Percentiles rank a stretch among this genome's conserved stretches.
Conservation (phyloP, 2,113 vertebrate genomes). For the Eudyptes chrysolophus region DNA sequence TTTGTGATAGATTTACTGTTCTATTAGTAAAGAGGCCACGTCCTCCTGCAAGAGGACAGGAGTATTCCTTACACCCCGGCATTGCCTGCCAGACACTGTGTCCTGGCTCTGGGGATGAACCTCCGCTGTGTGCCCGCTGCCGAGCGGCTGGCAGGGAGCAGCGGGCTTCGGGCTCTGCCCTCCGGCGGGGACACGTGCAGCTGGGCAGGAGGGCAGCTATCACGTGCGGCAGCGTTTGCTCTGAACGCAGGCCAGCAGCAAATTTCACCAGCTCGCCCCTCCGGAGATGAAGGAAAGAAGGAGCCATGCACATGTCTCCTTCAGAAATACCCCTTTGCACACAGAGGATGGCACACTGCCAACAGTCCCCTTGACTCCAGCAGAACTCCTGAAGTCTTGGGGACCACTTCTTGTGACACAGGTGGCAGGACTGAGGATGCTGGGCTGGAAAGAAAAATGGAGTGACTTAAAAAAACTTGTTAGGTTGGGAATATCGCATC, state of each 20-base stretch:
- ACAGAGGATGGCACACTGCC: rapidly evolving
- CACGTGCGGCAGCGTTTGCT: rapidly evolving
- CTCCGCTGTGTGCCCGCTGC: neutral
- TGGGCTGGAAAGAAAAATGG: neutral
- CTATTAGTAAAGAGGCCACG: neutral
- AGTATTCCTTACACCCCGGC: neutral
- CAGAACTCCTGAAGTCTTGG: neutral
- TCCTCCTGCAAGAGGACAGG: neutral
- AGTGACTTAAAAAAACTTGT: neutral
- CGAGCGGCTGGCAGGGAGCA: neutral
- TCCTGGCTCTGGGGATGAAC: neutral
- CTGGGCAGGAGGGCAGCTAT: neutral
- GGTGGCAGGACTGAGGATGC: neutral
- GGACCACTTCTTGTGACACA: rapidly evolving
- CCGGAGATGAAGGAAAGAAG: neutral
- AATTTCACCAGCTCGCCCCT: neutral
- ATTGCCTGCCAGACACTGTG: rapidly evolving
- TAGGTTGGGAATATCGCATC: neutral
- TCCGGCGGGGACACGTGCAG: rapidly evolving
- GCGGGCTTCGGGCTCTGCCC: neutral
- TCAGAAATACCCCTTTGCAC: neutral
- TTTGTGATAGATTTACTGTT: neutral
- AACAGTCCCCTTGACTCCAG: neutral
- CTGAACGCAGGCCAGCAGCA: neutral
- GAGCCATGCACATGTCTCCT: neutral